Percentiles rank a stretch among this genome's conserved stretches.
Conservation (phyloP, 2,888 invertebrate genomes). For the Crossocerus cetratus region DNA sequence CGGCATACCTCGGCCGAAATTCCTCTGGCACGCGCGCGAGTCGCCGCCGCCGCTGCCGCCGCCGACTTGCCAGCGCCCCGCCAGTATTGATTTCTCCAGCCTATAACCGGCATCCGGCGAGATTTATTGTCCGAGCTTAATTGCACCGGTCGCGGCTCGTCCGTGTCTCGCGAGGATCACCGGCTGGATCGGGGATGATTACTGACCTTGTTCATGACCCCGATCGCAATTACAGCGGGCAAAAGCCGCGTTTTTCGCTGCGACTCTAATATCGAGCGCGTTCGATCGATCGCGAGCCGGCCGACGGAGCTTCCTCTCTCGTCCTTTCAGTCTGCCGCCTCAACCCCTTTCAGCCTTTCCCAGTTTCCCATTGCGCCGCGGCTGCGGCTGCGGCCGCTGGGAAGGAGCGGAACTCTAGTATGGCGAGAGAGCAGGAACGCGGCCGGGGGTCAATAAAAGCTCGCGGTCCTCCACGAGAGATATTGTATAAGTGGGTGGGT, state of each 20-base stretch:
- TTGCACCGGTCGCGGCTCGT: neutral
- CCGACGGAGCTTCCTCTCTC: conserved; percentile 3
- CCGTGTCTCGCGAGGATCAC: conserved; percentile 25
- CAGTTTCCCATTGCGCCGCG: neutral
- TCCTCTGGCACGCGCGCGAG: neutral
- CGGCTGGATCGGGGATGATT: conserved; percentile 36
- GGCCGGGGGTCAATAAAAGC: conserved; percentile 43
- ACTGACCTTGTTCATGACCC: conserved; percentile 58
- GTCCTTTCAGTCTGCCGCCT: neutral
- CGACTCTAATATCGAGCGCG: neutral
- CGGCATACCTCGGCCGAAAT: neutral
- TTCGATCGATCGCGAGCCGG: neutral
- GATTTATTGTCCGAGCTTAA: neutral
- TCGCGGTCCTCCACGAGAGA: conserved; percentile 11
- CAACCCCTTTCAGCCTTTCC: conserved; percentile 6
- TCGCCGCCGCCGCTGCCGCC: neutral
- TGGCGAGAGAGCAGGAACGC: conserved; percentile 5
- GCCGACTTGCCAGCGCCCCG: neutral
- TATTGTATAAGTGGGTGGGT: conserved; percentile 37
- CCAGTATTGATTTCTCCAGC: neutral
- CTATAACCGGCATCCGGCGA: neutral
- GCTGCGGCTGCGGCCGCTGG: neutral
- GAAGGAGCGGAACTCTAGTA: conserved; percentile 10
- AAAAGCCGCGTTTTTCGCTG: neutral
- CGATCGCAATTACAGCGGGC: conserved; percentile 43